phyloP scores from a whole-genome alignment of 2,888 invertebrate species.

The Acanthosepion esculentum region DNA sequence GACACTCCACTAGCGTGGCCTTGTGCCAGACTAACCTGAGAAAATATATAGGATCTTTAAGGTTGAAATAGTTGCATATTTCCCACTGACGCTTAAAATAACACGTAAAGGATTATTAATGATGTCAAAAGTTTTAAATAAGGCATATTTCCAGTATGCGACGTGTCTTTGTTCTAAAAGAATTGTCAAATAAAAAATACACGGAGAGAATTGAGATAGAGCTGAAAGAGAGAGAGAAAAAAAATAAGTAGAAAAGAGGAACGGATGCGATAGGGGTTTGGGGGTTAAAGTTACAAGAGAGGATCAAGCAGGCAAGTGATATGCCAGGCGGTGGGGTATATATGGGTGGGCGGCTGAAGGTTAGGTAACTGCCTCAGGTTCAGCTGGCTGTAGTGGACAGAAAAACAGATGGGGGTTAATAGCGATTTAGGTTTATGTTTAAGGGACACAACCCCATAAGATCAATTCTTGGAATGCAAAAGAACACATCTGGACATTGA shows the following conservation, averaged over 20 bases:
- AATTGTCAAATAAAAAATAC: not conserved
- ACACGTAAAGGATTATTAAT: not conserved
- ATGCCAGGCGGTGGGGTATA: not conserved
- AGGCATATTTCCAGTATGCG: not conserved
- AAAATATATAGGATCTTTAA: not conserved
- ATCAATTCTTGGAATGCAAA: not conserved
- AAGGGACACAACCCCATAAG: not conserved
- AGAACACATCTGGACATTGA: slow-evolving; percentile 8
- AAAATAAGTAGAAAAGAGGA: not conserved
- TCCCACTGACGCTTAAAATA: not conserved
- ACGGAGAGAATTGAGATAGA: not conserved
- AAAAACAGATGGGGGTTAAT: slow-evolving; percentile 17
- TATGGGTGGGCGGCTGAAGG: not conserved
- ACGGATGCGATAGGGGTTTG: not conserved
- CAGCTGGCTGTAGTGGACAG: slow-evolving; percentile 20
- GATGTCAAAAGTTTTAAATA: not conserved
- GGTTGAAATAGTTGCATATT: not conserved
- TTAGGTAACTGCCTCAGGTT: slow-evolving; percentile 7
- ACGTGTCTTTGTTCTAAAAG: not conserved
- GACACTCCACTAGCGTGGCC: not conserved
- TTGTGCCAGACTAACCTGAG: not conserved
- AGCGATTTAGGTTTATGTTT: not conserved
- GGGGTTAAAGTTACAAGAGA: not conserved
- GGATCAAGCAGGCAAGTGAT: slow-evolving; percentile 9
- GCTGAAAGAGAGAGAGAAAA: not conserved